Evolutionary conservation across 1,140 invertebrate genomes (phyloP).

Genomic region (Bombus breviceps): DNA sequence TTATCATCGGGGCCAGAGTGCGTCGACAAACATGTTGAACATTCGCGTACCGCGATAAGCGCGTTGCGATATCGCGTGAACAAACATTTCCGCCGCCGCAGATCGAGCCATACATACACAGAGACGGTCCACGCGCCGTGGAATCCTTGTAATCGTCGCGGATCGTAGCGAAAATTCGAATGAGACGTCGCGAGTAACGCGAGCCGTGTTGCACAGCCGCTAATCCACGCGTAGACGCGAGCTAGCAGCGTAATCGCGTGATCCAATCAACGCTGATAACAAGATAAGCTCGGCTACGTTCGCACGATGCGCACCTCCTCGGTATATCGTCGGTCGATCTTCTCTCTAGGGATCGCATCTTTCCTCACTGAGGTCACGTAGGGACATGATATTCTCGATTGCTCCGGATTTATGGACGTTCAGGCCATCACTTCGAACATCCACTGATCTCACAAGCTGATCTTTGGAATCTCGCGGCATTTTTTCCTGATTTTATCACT

Average conservation of each 20-base stretch:
- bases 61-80: conserved; percentile 2
- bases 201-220: background rate
- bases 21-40: conserved; percentile 48
- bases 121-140: background rate
- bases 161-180: conserved; percentile 25
- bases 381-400: conserved; percentile 24
- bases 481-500: background rate
- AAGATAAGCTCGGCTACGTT: conserved; percentile 55
- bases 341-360: conserved; percentile 27
- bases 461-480: background rate
- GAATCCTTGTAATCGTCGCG: background rate
- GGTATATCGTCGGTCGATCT: conserved; percentile 38
- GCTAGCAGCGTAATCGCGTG: conserved; percentile 49
- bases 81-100: background rate
- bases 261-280: conserved; percentile 66
- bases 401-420: background rate
- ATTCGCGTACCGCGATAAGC: conserved; percentile 39
- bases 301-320: conserved; percentile 14
- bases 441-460: background rate
- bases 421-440: background rate
- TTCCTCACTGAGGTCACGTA: conserved; percentile 25
- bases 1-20: conserved; percentile 34
- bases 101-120: background rate
- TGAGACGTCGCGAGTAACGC: conserved; percentile 9
- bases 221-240: conserved; percentile 19